Evolutionary conservation across 2,888 invertebrate species (phyloP), one percentile per base, ranked within the genome.

Genomic region (Ypsolopha scabrella): DNA sequence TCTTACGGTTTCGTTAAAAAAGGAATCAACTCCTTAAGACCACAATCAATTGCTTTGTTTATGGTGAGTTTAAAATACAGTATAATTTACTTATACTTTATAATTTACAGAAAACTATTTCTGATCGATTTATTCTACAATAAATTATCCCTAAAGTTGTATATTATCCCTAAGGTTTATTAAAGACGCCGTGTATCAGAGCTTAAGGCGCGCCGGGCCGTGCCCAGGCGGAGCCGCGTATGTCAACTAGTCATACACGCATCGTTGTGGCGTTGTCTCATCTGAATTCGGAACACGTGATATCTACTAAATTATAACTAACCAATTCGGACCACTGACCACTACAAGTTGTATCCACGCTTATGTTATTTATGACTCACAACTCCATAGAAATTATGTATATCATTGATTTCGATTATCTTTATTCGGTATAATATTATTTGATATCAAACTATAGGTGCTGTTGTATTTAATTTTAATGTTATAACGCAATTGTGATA

Each of bases 381-480:
- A 64, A 62, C 67, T 67, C 66, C 67, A 67, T 74, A 64, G 64
- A 65, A 72, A 70, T 71, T 68, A 65, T 74, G 68, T 76, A 63
- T 63, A 68, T 70, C 52, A 57, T 57, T 68, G 60, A 72, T 76
- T 78, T 76, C 72, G 65, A 72, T 70, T 72, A 70, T 70, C 72
- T 70, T 75, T 72, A 74, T 75, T 75, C 69, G 68, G 57, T 66
- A 65, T 72, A 68, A 67, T 62, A 66, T 46, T 69, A 65, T 65
- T 63, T 71, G 71, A 74, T 79, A 74, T 80, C 78, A 75, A 75
- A 72, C 70, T 64, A 73, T 79, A 80, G 85, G 85, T 85, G 83
- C 85, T 85, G 80, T 76, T 78, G 74, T 75, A 73, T 80, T 78
- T 81, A 74, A 75, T 81, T 79, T 75, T 73, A 78, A 78, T 75